Evolutionary conservation across 1,140 invertebrate genomes (phyloP).

Genomic region (Ptiloglossa arizonensis): DNA sequence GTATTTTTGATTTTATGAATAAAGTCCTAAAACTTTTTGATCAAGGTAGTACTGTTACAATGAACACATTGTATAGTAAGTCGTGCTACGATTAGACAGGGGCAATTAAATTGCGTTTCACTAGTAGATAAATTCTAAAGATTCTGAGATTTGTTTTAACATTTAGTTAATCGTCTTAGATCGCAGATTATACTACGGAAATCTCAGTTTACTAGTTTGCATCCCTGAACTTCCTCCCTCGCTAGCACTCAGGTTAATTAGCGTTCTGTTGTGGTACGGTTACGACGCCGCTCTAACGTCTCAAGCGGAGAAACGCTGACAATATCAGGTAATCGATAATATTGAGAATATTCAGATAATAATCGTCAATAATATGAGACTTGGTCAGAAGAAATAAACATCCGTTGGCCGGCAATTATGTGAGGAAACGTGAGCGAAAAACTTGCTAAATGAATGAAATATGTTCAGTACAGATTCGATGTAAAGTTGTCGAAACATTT

Average conservation of each 20-base stretch:
- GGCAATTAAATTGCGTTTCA: too few relatives aligned
- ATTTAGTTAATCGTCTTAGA: background rate
- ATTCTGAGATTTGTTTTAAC: background rate
- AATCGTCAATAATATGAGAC: constrained; percentile 1
- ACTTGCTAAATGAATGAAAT: too few relatives aligned
- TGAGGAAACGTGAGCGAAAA: too few relatives aligned
- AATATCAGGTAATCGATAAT: constrained; percentile 60
- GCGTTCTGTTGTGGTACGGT: constrained; percentile 37
- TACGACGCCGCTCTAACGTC: constrained; percentile 33
- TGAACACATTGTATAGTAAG: too few relatives aligned
- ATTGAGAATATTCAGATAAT: constrained; percentile 55
- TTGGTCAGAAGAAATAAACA: background rate
- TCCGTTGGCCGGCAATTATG: background rate
- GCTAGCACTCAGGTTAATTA: constrained; percentile 56
- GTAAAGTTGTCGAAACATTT: too few relatives aligned
- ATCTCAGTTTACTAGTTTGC: constrained; percentile 12
- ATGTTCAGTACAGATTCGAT: too few relatives aligned
- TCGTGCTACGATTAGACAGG: too few relatives aligned
- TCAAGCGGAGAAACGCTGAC: constrained; percentile 21
- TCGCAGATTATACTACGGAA: constrained; percentile 6
- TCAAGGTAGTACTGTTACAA: too few relatives aligned
- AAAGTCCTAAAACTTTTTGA: too few relatives aligned
- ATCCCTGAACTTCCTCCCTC: constrained; percentile 7
- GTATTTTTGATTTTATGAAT: too few relatives aligned
- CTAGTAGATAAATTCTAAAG: too few relatives aligned